A percentile compares a stretch with the other conserved stretches of the same genome.
These are phyloP conservation scores for Oncorhynchus kisutch DNA, from an alignment of 2,113 vertebrate species.

Conservation along the genomic window DNA sequence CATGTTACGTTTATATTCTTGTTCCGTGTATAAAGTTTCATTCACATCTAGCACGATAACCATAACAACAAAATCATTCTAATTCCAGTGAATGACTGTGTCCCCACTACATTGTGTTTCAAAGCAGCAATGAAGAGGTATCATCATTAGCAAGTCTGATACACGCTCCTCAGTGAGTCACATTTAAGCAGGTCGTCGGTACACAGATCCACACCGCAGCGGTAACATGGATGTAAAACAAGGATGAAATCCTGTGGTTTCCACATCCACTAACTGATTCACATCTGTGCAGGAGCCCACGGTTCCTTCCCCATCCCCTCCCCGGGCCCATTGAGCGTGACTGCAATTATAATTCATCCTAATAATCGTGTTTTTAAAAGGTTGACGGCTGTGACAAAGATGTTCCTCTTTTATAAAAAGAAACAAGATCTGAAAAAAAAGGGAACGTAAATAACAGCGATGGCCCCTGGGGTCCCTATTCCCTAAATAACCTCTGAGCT, in stretches of 20 bases:
- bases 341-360: slow-evolving; percentile 65
- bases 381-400: slow-evolving; percentile 54
- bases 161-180: slow-evolving; percentile 37
- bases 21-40: too few relatives aligned
- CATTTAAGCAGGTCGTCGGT: slow-evolving; percentile 41
- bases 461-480: slow-evolving; percentile 55
- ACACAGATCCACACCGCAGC: not conserved
- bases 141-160: slow-evolving; percentile 13
- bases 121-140: not conserved
- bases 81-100: too few relatives aligned
- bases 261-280: slow-evolving; percentile 45
- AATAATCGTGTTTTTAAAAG: slow-evolving; percentile 58
- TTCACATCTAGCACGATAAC: too few relatives aligned
- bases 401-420: slow-evolving; percentile 35
- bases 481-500: slow-evolving; percentile 70
- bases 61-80: too few relatives aligned
- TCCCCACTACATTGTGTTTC: not conserved
- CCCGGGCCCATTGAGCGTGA: slow-evolving; percentile 42
- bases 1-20: too few relatives aligned
- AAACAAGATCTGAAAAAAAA: slow-evolving; percentile 24
- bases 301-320: not conserved
- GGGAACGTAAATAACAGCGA: slow-evolving; percentile 60
- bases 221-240: slow-evolving; percentile 44
- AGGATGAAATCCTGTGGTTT: slow-evolving; percentile 35
- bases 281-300: not conserved